These are phyloP conservation scores for Megatriorchis doriae DNA, from an alignment of 2,113 vertebrate species.

Conservation along the genomic window DNA sequence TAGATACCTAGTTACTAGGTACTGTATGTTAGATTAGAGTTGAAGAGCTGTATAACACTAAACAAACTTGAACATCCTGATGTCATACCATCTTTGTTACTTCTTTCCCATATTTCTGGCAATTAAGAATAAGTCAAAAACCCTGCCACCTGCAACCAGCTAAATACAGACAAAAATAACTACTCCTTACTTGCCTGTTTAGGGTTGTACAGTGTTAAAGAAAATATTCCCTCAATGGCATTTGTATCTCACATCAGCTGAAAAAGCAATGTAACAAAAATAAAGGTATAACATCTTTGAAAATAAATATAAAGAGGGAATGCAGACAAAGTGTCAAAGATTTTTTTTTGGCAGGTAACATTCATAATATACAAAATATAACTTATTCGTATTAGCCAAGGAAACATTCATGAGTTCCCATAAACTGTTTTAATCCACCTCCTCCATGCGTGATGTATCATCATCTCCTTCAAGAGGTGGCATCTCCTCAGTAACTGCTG, in stretches of 20 bases:
- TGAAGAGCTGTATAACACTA: constrained; percentile 44
- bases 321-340: constrained; percentile 57
- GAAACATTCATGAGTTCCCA: constrained; percentile 58
- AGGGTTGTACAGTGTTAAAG: constrained; percentile 67
- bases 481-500: constrained; percentile 89
- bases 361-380: constrained; percentile 67
- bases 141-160: constrained; percentile 64
- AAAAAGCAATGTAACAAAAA: constrained; percentile 78
- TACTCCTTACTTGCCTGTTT: constrained; percentile 53
- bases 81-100: neutral
- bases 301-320: constrained; percentile 72
- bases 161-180: constrained; percentile 52
- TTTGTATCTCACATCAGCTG: constrained; percentile 69
- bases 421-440: constrained; percentile 84
- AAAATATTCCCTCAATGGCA: constrained; percentile 66
- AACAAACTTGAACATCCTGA: constrained; percentile 39
- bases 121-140: constrained; percentile 60
- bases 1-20: constrained; percentile 68
- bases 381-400: constrained; percentile 48
- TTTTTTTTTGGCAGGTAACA: constrained; percentile 67
- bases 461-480: constrained; percentile 93
- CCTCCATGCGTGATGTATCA: constrained; percentile 95
- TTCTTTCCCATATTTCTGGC: constrained; percentile 31
- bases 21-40: constrained; percentile 33
- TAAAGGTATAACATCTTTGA: constrained; percentile 73